These are phyloP conservation scores for Harpalus rubripes DNA, from an alignment of 2,888 invertebrate genomes.

Conservation along the genomic window DNA sequence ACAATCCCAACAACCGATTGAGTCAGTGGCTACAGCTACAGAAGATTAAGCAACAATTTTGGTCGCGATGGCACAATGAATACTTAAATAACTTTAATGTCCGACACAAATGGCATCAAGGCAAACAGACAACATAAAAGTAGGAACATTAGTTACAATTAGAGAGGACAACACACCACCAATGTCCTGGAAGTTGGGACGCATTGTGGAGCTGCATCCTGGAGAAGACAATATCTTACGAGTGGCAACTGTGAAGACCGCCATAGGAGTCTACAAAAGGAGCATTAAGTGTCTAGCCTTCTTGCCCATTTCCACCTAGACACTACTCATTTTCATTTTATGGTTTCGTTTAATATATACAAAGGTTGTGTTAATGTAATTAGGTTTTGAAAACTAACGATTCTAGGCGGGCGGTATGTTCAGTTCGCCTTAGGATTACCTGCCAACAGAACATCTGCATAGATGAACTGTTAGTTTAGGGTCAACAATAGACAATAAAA, in stretches of 20 bases:
- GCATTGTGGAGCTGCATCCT: slow-evolving; percentile 52
- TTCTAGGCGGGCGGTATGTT: no score
- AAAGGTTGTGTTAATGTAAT: no score
- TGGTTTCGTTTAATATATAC: no score
- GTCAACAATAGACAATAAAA: no score
- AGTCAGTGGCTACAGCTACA: slow-evolving; percentile 1
- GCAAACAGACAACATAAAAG: slow-evolving; percentile 14
- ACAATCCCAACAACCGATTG: slow-evolving; percentile 7
- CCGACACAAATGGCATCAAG: no score
- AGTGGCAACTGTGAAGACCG: slow-evolving; percentile 49
- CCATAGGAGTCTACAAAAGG: slow-evolving; percentile 21
- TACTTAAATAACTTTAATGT: no score
- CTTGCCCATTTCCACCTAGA: not conserved
- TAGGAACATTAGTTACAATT: slow-evolving; percentile 35
- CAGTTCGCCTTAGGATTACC: no score
- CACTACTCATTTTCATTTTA: no score
- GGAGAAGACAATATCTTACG: slow-evolving; percentile 51
- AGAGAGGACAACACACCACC: slow-evolving; percentile 45
- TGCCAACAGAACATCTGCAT: no score
- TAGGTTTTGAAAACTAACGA: no score
- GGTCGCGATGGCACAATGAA: slow-evolving; percentile 64
- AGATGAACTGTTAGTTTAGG: no score
- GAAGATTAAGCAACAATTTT: slow-evolving; percentile 62
- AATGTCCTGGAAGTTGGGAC: slow-evolving; percentile 45
- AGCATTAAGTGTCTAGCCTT: not conserved